Conservation (phyloP, 2,888 invertebrate species). For the Ecliptopera silaceata region DNA sequence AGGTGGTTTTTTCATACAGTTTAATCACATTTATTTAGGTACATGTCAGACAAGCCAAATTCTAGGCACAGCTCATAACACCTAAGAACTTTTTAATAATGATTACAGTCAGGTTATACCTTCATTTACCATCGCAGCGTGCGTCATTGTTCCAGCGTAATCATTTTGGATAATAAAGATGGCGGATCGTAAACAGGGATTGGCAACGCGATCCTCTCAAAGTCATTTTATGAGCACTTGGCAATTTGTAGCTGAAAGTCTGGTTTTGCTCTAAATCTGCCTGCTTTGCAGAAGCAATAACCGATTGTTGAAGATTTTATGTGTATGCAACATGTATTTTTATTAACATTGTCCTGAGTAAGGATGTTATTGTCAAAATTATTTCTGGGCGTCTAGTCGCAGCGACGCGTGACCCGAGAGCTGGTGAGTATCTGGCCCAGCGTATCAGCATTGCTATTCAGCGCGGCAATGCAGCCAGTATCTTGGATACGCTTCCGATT, state of each 20-base stretch:
- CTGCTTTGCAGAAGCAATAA: too few species aligned
- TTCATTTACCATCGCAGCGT: constrained; percentile 6
- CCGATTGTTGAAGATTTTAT: too few species aligned
- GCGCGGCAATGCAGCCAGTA: too few species aligned
- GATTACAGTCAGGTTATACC: constrained; percentile 1
- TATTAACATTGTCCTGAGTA: too few species aligned
- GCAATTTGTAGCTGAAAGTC: constrained; percentile 7
- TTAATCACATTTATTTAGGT: not conserved
- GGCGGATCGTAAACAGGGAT: constrained; percentile 48
- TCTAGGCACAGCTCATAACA: not conserved
- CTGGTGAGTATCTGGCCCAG: too few species aligned
- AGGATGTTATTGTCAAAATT: too few species aligned
- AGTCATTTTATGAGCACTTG: constrained; percentile 21
- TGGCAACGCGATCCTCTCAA: constrained; percentile 35
- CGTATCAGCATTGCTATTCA: too few species aligned
- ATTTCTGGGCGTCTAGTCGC: too few species aligned
- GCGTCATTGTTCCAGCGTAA: constrained; percentile 23
- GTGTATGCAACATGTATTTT: too few species aligned
- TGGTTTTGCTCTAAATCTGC: not conserved
- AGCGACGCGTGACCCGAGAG: too few species aligned
- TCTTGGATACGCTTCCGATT: too few species aligned
- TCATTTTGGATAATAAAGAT: constrained; percentile 44
- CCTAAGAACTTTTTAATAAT: constrained; percentile 9
- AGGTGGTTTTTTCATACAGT: too few species aligned
- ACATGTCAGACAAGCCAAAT: not conserved